A percentile compares a stretch with the other conserved stretches of the same genome.
phyloP scores from a whole-genome alignment of 2,797 vertebrate genomes.

The Lates japonicus region DNA sequence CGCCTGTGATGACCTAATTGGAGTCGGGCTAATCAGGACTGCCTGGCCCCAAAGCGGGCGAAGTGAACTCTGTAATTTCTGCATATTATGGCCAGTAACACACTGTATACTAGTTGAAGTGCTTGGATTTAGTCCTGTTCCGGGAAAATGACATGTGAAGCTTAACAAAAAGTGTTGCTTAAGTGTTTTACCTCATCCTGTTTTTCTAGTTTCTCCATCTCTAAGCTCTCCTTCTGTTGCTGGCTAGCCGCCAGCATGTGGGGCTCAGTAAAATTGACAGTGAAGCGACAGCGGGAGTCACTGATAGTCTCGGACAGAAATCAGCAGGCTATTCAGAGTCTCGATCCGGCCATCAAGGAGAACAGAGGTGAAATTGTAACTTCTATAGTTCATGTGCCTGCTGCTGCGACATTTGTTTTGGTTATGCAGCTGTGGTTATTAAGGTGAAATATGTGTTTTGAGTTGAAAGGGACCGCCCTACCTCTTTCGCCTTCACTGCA shows the following conservation, averaged over 20 bases:
- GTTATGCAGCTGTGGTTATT: slow-evolving; percentile 33
- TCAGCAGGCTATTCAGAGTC: slow-evolving; percentile 66
- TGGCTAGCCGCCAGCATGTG: slow-evolving; percentile 70
- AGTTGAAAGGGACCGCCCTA: slow-evolving; percentile 24
- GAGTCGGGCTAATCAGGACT: slow-evolving; percentile 62
- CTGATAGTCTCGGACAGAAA: slow-evolving; percentile 73
- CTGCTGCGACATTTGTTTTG: slow-evolving; percentile 38
- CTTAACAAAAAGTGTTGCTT: slow-evolving; percentile 27
- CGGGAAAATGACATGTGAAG: slow-evolving; percentile 20
- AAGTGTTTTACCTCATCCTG: slow-evolving; percentile 29
- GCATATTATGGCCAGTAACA: slow-evolving; percentile 36
- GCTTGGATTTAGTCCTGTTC: no score
- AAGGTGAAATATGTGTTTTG: slow-evolving; percentile 53
- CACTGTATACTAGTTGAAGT: no score
- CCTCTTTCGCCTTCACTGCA: slow-evolving; percentile 34
- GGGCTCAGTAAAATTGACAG: slow-evolving; percentile 79
- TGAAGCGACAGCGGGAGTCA: slow-evolving; percentile 72
- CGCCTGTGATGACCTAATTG: slow-evolving; percentile 67
- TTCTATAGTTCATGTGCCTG: neutral
- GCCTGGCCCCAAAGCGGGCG: no score
- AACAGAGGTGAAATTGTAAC: slow-evolving; percentile 47
- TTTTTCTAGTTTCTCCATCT: slow-evolving; percentile 17
- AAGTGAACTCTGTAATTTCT: slow-evolving; percentile 30
- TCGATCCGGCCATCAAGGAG: slow-evolving; percentile 68
- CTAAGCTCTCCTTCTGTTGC: slow-evolving; percentile 33